Conservation (phyloP, 2,888 invertebrate genomes). For the Cinara cedri region DNA sequence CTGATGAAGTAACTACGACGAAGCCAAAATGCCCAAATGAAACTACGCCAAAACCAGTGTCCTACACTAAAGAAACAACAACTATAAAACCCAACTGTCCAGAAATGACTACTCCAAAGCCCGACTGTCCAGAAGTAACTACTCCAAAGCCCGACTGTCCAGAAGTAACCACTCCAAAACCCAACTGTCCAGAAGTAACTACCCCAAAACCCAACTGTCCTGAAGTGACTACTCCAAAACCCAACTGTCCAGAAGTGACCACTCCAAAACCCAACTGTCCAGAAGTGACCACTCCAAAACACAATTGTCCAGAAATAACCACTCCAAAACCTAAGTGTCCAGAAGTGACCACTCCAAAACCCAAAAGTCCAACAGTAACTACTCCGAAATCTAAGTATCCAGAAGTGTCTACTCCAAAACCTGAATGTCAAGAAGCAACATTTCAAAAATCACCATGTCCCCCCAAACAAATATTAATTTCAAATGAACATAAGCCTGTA, state of each 20-base stretch:
- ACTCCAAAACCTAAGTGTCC: slow-evolving; percentile 8
- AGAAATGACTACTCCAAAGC: not conserved
- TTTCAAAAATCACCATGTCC: slow-evolving; percentile 9
- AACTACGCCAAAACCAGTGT: not conserved
- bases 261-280: not conserved
- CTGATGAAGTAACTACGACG: not conserved
- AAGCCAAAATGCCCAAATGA: not conserved
- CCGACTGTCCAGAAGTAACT: not conserved
- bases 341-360: slow-evolving; percentile 14
- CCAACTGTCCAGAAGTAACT: not conserved
- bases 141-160: not conserved
- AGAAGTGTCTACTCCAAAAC: slow-evolving; percentile 16
- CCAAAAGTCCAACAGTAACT: not conserved
- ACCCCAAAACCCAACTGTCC: not conserved
- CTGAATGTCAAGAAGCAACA: not conserved
- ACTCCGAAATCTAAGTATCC: slow-evolving; percentile 6
- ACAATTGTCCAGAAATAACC: slow-evolving; percentile 4
- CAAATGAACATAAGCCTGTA: slow-evolving; percentile 31
- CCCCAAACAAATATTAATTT: not conserved
- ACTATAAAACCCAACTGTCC: not conserved
- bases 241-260: not conserved
- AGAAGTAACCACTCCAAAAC: not conserved
- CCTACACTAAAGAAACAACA: not conserved
- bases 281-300: not conserved
- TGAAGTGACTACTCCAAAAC: slow-evolving; percentile 2